Base-by-base conservation (phyloP, 2,113 vertebrate species). In the Dunckerocampus dactyliophorus region DNA sequence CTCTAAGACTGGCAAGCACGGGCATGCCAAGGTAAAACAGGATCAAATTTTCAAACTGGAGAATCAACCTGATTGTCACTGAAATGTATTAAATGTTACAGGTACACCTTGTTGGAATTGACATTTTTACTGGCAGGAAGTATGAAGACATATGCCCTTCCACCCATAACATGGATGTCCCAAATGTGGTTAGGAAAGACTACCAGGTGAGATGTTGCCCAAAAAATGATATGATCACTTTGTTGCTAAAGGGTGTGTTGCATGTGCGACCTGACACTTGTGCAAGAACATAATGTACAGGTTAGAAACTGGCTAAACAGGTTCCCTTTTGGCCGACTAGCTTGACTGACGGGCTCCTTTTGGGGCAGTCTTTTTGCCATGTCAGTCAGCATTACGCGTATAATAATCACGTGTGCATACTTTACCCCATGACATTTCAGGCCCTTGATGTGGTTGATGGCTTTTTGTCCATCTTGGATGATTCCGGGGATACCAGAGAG, bases 81-180 rank as follows among this genome's bases (percentile, higher is more conserved):
- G 13, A 43, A 14, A 14, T 43, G 14, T 42, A 12, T 43, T 3
- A 0, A 4, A 3, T 34, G 66, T 76, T 65, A 2, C 21, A 98
- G 95, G 95, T 98, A 71, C 94, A 98, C 67, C 79, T 98, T 74
- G 86, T 91, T 87, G 95, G 95, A 76, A 88, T 97, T 66, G 94
- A 97, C 85, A 92, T 98, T 75, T 96, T 98, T 82, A 94, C 92
- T 43, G 89, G 90, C 47, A 96, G 95, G 87, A 97, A 96, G 71
- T 92, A 91, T 16, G 95, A 98, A 89, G 95, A 97, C 89, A 92
- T 96, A 76, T 97, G 94, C 57, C 95, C 95, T 6, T 97, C 95
- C 14, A 98, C 95, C 76, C 95, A 98, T 76, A 98, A 98, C 82
- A 95, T 98, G 94, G 92, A 95, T 76, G 95, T 98, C 63, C 95